A percentile compares a stretch with the other conserved stretches of the same genome.
These are phyloP conservation scores for Amiota mariae DNA, from an alignment of 2,888 invertebrate species.

Conservation along the genomic window DNA sequence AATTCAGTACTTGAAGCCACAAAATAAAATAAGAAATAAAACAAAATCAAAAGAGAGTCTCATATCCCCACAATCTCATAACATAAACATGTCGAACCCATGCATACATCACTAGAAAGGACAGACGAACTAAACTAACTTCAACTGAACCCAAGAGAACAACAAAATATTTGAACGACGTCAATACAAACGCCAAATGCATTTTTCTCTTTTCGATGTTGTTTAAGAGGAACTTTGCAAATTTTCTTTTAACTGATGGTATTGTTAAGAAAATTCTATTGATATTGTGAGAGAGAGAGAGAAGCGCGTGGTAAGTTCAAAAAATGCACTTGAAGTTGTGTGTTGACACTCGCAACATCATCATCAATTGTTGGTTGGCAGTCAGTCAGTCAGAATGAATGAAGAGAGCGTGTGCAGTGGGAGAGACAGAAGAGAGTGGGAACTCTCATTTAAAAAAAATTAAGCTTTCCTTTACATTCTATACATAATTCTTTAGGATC, in stretches of 20 bases:
- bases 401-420: too few relatives aligned
- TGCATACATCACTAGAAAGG: too few relatives aligned
- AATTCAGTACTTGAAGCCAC: conserved; percentile 25
- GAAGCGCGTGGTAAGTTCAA: conserved; percentile 17
- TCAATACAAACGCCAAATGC: not conserved
- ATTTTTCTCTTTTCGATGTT: not conserved
- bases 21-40: not conserved
- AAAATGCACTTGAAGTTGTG: not conserved
- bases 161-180: not conserved
- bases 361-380: too few relatives aligned
- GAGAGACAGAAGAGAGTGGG: too few relatives aligned
- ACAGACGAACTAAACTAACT: too few relatives aligned
- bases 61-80: not conserved
- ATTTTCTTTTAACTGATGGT: not conserved
- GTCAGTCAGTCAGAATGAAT: too few relatives aligned
- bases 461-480: too few relatives aligned
- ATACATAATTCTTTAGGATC: too few relatives aligned
- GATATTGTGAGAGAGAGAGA: not conserved
- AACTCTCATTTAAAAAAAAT: too few relatives aligned
- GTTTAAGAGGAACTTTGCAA: conserved; percentile 17
- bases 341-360: not conserved
- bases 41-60: not conserved
- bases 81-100: not conserved
- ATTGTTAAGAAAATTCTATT: not conserved
- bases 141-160: too few relatives aligned